Base-by-base conservation (phyloP, 2,888 invertebrate species). In the Nomada fabriciana region DNA sequence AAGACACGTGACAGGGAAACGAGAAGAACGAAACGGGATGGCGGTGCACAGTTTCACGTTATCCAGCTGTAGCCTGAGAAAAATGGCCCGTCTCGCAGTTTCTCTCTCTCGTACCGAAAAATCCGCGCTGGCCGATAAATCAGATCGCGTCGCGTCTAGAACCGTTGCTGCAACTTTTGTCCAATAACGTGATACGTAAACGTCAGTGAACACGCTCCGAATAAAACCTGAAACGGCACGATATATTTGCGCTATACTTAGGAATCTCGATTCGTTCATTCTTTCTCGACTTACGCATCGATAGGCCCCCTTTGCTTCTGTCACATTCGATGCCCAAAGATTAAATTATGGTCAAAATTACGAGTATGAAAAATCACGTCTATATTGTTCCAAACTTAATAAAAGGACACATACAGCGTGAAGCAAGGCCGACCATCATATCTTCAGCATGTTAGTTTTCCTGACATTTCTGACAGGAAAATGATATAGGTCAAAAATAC, bases 401-500 rank as follows among this genome's bases (percentile, higher is more conserved):
- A 29, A 29, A 29, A 29, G 7, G 36, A 36, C 36, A 36, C 7
- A 36, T 7, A 36, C 36, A 36, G 36, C 7, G 36, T 5, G 36
- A 36, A 36, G 36, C 36, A 36, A 0, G 36, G 36, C 7, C 36
- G 36, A 36, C 7, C 36, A 7, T 7, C 36, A 7, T 36, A 36
- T 36, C 36, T 36, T 36, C 36, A 7, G 36, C 7, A 5, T 36
- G 36, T 36, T 36, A 7, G 36, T 36, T 36, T 85, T 52, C 76
- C 80, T 82, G 84, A 87, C 84, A 69, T 86, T 81, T 87, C 73
- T 85, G 87, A 84, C 87, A 82, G 85, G 85, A 89, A 91, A 89
- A 91, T 91, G 91, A 91, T 91, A 88, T 91, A 90, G 91, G 88
- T 90, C 83, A 87, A 90, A 89, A 90, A 83, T 90, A 91, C 91